Evolutionary conservation across 2,888 invertebrate species (phyloP).

Genomic region (Trissolcus brochymenae): DNA sequence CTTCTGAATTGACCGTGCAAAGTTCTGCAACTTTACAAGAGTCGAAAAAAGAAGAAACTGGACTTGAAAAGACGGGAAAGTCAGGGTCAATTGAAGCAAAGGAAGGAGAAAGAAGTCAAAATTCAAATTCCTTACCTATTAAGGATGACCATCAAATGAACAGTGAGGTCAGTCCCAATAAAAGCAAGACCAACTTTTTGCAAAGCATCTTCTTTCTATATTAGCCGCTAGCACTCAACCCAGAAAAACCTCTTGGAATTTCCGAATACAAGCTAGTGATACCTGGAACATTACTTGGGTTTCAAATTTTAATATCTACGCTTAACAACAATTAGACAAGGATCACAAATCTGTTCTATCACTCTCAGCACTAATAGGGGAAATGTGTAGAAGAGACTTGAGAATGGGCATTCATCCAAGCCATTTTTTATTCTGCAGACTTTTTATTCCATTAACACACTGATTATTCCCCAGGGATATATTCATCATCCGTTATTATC

Average conservation of each 20-base stretch:
- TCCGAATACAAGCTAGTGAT: slow-evolving; percentile 43
- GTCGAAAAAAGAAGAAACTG: slow-evolving; percentile 36
- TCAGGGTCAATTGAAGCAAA: slow-evolving; percentile 23
- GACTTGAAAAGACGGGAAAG: slow-evolving; percentile 35
- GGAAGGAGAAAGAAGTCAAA: slow-evolving; percentile 31
- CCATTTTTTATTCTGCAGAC: slow-evolving; percentile 50
- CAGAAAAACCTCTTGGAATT: slow-evolving; percentile 49
- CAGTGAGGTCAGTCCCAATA: slow-evolving; percentile 64
- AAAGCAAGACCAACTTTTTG: slow-evolving; percentile 47
- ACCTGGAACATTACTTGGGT: slow-evolving; percentile 42
- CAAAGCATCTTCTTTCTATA: slow-evolving; percentile 58
- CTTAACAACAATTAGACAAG: slow-evolving; percentile 55
- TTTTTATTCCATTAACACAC: slow-evolving; percentile 56
- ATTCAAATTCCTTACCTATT: slow-evolving; percentile 40
- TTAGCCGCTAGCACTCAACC: slow-evolving; percentile 52
- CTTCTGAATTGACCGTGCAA: slow-evolving; percentile 60
- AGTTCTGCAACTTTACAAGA: slow-evolving; percentile 45
- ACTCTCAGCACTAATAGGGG: slow-evolving; percentile 59
- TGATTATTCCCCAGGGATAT: slow-evolving; percentile 46
- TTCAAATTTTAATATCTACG: slow-evolving; percentile 48
- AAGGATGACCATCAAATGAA: slow-evolving; percentile 58
- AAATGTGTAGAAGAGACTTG: slow-evolving; percentile 36
- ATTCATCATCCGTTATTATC: slow-evolving; percentile 36
- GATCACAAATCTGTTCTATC: slow-evolving; percentile 51
- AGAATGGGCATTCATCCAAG: slow-evolving; percentile 41